Conservation (phyloP, 2,888 invertebrate species). For the Sycophila texana region DNA sequence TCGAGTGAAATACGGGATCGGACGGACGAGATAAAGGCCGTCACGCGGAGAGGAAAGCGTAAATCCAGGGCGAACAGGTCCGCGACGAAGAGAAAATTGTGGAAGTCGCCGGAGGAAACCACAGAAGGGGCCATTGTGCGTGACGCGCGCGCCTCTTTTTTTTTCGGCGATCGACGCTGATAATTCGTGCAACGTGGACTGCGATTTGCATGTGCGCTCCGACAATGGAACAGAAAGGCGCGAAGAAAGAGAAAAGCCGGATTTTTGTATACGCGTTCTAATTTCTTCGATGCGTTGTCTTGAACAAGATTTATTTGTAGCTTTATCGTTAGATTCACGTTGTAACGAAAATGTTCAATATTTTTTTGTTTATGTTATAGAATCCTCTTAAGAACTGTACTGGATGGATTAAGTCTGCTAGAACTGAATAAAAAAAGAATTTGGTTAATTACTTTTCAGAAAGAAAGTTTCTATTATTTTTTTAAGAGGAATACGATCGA, state of each 20-base stretch:
- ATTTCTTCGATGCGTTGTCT: too few relatives aligned
- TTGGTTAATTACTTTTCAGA: too few relatives aligned
- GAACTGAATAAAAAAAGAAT: too few relatives aligned
- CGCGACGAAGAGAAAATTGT: background rate
- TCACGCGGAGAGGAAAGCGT: constrained; percentile 17
- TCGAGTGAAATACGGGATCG: constrained; percentile 39
- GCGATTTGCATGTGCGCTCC: constrained; percentile 19
- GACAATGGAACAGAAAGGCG: background rate
- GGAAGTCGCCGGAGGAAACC: constrained; percentile 15
- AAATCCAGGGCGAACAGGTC: constrained; percentile 29
- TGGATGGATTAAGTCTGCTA: too few relatives aligned
- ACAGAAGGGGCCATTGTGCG: constrained; percentile 14
- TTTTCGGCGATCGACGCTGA: constrained; percentile 9
- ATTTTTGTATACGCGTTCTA: too few relatives aligned
- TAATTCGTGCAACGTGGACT: constrained; percentile 20
- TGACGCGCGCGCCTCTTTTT: background rate
- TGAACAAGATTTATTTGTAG: too few relatives aligned
- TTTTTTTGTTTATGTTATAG: too few relatives aligned
- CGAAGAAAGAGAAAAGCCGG: background rate
- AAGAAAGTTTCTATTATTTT: too few relatives aligned
- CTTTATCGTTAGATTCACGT: too few relatives aligned
- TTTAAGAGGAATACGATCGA: too few relatives aligned
- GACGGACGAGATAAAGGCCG: constrained; percentile 19
- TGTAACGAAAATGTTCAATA: too few relatives aligned
- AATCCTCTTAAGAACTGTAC: too few relatives aligned